Evolutionary conservation across 1,140 invertebrate species (phyloP), one percentile per base, ranked within the genome.

Genomic region (Cydia amplana): DNA sequence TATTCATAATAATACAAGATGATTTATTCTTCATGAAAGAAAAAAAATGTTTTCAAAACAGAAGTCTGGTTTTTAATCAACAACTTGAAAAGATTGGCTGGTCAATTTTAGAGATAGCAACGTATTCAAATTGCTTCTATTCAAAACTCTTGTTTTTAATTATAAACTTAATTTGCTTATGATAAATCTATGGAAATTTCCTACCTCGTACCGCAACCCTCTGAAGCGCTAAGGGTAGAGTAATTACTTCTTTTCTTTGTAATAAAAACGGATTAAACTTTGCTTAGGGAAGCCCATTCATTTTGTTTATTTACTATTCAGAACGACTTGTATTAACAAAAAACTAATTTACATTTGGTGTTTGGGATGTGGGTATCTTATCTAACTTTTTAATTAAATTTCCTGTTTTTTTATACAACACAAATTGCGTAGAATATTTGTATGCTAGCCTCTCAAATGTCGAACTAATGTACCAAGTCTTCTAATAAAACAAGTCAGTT

Each of bases 221-320:
- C 89, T 90, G 85, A 85, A 88, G 82, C 83, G 83, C 84, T 89
- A 91, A 91, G 87, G 89, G 88, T 87, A 88, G 90, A 89, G 89
- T 91, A 92, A 92, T 92, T 92, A 92, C 91, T 91, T 92, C 89
- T 92, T 92, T 92, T 92, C 91, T 91, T 92, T 87, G 89, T 92
- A 92, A 91, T 92, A 92, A 91, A 92, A 92, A 92, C 89, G 89
- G 89, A 92, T 92, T 92, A 91, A 92, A 92, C 91, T 92, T 92
- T 92, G 89, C 89, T 92, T 92, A 91, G 91, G 89, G 89, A 82
- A 82, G 87, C 84, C 87, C 86, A 92, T 92, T 91, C 89, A 89
- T 91, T 91, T 89, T 91, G 89, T 92, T 88, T 91, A 91, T 92
- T 88, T 91, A 91, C 88, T 90, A 91, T 91, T 92, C 87, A 92